Evolutionary conservation across 2,113 vertebrate species (phyloP).

Genomic region (Plectropomus leopardus): DNA sequence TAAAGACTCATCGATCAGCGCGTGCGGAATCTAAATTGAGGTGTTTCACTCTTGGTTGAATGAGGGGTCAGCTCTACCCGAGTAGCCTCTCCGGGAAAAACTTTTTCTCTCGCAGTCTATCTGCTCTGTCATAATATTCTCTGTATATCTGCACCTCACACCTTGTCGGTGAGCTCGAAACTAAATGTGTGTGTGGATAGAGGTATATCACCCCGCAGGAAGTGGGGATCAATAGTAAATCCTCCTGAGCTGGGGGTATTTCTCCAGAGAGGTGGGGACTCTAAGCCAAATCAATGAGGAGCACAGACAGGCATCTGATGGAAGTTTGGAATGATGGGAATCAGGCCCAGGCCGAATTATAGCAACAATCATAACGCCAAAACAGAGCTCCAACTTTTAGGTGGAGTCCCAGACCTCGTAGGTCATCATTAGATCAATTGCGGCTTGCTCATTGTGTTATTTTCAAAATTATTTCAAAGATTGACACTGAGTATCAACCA

Average conservation of each 20-base stretch:
- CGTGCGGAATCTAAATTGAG: conserved; percentile 71
- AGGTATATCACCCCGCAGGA: conserved; percentile 72
- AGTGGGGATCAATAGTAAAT: conserved; percentile 78
- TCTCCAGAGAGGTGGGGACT: conserved; percentile 73
- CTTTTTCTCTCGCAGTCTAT: conserved; percentile 55
- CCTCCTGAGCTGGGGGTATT: conserved; percentile 75
- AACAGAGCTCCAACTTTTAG: conserved; percentile 53
- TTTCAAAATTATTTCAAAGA: conserved; percentile 55
- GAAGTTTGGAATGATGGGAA: conserved; percentile 64
- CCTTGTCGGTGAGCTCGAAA: conserved; percentile 58
- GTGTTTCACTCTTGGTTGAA: conserved; percentile 73
- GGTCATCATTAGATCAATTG: conserved; percentile 52
- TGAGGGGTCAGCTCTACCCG: conserved; percentile 62
- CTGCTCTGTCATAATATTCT: conserved; percentile 57
- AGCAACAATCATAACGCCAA: conserved; percentile 43
- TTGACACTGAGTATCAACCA: conserved; percentile 30
- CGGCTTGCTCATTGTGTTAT: conserved; percentile 33
- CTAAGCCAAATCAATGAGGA: conserved; percentile 76
- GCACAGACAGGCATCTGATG: conserved; percentile 62
- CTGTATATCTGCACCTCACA: conserved; percentile 64
- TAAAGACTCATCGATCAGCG: conserved; percentile 77
- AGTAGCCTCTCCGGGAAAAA: conserved; percentile 57
- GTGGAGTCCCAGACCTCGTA: conserved; percentile 39
- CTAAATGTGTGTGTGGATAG: conserved; percentile 61
- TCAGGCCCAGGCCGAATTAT: conserved; percentile 38